Evolutionary conservation across 2,888 invertebrate species (phyloP), one percentile per base, ranked within the genome.

Genomic region (Trachelus stipa): DNA sequence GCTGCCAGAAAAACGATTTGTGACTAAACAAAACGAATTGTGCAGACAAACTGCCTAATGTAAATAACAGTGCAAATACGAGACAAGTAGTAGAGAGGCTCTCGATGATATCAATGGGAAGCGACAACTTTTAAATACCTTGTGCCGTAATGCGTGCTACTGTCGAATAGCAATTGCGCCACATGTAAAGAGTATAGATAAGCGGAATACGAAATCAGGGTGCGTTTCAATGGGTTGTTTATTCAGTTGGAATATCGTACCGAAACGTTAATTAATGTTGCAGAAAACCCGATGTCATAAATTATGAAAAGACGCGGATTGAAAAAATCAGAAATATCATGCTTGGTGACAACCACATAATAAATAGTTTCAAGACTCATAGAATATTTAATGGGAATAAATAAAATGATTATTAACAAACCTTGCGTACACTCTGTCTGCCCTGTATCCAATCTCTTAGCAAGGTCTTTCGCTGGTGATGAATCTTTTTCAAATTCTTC

Each of bases 381-480:
- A 2, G 15, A 40, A 15, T 23, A 56, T 9, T 56, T 56, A 0
- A 56, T 23, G 56, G 2, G 23, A 56, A 23, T 15, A 56, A 56
- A 56, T 31, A 71, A 71, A 71, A 33, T 33, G 1, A 31, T 71
- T 33, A 40, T 12, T 34, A 15, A 86, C 88, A 82, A 76, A 90
- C 90, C 90, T 87, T 87, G 88, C 56, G 80, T 86, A 40, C 77
- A 82, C 37, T 89, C 88, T 1, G 80, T 76, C 76, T 88, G 89
- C 34, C 87, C 88, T 0, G 87, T 86, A 68, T 88, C 88, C 79
- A 90, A 76, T 82, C 88, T 85, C 23, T 89, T 87, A 69, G 80
- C 73, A 23, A 85, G 81, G 77, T 90, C 87, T 77, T 89, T 90
- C 6, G 82, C 83, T 33, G 79, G 35, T 2, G 82, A 74, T 12